Conservation (phyloP, 2,797 vertebrate species). For the Yasuhikotakia modesta region DNA sequence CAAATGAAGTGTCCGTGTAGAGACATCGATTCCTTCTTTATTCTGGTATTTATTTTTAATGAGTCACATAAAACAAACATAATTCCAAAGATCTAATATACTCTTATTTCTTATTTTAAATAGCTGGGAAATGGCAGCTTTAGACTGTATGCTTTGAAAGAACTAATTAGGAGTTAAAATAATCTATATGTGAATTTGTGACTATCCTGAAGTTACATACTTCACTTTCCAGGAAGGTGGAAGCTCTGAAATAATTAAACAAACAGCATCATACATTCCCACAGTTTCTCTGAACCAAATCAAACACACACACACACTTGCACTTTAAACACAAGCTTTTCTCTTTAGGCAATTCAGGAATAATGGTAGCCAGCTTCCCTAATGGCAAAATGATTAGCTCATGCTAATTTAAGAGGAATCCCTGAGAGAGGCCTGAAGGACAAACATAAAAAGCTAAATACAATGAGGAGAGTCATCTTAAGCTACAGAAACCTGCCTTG, state of each 20-base stretch:
- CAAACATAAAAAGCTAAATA: constrained; percentile 48
- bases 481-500: constrained; percentile 24
- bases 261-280: constrained; percentile 37
- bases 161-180: background rate
- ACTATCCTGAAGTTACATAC: constrained; percentile 21
- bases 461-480: background rate
- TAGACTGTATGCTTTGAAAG: background rate
- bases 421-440: constrained; percentile 65
- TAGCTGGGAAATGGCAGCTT: background rate
- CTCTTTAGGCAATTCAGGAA: constrained; percentile 32
- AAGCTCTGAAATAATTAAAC: constrained; percentile 1
- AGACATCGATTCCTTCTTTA: constrained; percentile 26
- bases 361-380: constrained; percentile 62
- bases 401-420: constrained; percentile 68
- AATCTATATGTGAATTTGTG: background rate
- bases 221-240: background rate
- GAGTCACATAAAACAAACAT: constrained; percentile 19
- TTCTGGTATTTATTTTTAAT: constrained; percentile 48
- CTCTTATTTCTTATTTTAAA: constrained; percentile 20
- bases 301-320: constrained; percentile 19
- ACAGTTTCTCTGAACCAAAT: constrained; percentile 22
- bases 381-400: constrained; percentile 70
- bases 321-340: constrained; percentile 15
- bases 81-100: constrained; percentile 28
- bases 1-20: constrained; percentile 1